Evolutionary conservation across 2,888 invertebrate genomes (phyloP), one percentile per base, ranked within the genome.

Genomic region (Eucriotettix oculatus): DNA sequence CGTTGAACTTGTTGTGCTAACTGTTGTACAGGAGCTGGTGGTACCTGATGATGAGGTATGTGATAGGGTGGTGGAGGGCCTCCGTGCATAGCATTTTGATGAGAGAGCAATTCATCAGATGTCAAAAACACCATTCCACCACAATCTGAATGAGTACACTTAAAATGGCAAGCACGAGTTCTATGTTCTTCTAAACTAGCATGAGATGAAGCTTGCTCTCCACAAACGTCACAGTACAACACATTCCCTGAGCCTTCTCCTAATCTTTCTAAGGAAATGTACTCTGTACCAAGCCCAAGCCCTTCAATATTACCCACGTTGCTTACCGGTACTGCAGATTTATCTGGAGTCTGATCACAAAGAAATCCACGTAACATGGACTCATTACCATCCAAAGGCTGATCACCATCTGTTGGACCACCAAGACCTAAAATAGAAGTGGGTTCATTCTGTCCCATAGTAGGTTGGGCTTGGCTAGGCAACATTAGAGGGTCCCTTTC

Each of bases 251-350:
- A 10, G 1, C 80, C 79, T 1, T 73, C 74, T 0, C 81, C 82
- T 65, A 82, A 71, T 42, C 78, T 79, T 62, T 84, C 84, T 63
- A 84, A 71, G 0, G 84, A 82, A 64, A 84, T 82, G 66, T 82
- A 84, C 71, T 83, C 83, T 62, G 79, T 58, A 12, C 63, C 60
- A 16, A 64, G 57, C 43, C 58, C 59, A 48, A 57, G 52, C 9
- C 54, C 10, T 41, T 52, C 60, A 16, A 40, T 43, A 3, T 44
- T 52, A 16, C 40, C 56, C n/a, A 48, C 59, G 16, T 14, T 44
- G 16, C 54, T 29, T 16, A 43, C 16, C 16, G 55, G 17, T 40
- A 54, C n/a, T 12, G 52, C 43, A 57, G 43, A 14, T 14, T 56
- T 57, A 17, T 53, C 56, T 16, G 54, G 9, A 7, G n/a, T 16